phyloP scores from a whole-genome alignment of 2,113 vertebrate genomes.

The Amphilophus citrinellus region DNA sequence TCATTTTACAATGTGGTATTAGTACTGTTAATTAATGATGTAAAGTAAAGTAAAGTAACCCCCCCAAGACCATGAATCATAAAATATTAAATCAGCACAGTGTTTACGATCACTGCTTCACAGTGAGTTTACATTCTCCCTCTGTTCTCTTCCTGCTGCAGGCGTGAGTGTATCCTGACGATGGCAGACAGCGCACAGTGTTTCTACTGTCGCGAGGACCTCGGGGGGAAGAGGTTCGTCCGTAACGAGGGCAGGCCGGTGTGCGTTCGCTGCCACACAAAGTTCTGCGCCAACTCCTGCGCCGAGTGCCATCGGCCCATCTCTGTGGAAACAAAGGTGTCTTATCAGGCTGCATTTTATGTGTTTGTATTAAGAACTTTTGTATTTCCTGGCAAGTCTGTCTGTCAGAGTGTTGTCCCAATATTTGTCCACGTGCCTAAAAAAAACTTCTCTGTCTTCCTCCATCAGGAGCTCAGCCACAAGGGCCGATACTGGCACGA shows the following conservation, averaged over 20 bases:
- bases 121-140: not conserved
- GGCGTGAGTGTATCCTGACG: conserved; percentile 72
- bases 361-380: not conserved
- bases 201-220: conserved; percentile 90
- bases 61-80: not conserved
- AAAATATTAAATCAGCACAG: not conserved
- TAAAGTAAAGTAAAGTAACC: too few relatives aligned
- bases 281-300: conserved; percentile 94
- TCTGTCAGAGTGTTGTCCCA: not conserved
- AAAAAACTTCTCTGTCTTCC: not conserved
- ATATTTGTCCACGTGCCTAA: not conserved
- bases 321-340: conserved; percentile 88
- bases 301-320: conserved; percentile 92
- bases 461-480: conserved; percentile 90
- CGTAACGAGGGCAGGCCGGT: conserved; percentile 90
- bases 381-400: not conserved
- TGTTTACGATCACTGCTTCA: not conserved
- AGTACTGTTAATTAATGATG: too few relatives aligned
- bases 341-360: not conserved
- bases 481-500: conserved; percentile 95
- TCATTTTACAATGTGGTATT: too few relatives aligned
- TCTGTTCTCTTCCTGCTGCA: not conserved
- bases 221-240: conserved; percentile 92
- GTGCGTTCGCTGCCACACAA: conserved; percentile 94
- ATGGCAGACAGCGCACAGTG: conserved; percentile 91